Conservation (phyloP, 2,797 vertebrate species). For the Hirundo rustica region DNA sequence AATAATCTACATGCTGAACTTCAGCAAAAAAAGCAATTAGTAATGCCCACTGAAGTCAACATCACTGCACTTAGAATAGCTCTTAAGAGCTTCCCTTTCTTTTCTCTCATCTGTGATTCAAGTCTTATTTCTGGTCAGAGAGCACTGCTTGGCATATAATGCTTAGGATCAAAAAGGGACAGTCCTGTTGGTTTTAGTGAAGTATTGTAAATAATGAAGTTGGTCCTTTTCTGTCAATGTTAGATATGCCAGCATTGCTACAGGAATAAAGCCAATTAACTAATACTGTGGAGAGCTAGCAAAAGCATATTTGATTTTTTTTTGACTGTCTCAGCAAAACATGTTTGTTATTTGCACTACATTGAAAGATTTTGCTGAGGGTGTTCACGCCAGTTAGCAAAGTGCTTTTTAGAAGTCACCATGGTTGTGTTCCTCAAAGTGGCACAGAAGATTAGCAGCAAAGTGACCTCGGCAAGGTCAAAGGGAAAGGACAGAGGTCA, state of each 20-base stretch:
- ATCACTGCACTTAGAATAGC: neutral
- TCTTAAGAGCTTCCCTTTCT: neutral
- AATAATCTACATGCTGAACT: neutral
- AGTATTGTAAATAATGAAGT: neutral
- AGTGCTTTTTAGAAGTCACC: conserved; percentile 22
- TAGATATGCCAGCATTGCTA: neutral
- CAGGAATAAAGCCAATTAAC: conserved; percentile 19
- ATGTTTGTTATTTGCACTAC: neutral
- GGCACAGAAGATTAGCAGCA: neutral
- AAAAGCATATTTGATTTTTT: neutral
- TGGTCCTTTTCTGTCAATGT: neutral
- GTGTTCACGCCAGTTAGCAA: neutral
- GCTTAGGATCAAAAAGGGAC: neutral
- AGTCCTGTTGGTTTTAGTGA: neutral
- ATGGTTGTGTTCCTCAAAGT: neutral
- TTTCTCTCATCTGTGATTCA: neutral
- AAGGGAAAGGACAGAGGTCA: neutral
- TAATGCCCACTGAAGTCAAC: neutral
- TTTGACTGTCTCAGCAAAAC: neutral
- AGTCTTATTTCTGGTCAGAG: neutral
- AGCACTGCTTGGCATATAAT: neutral
- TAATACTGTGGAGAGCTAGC: neutral
- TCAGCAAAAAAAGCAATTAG: neutral
- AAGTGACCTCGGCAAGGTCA: neutral
- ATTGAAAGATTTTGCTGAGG: conserved; percentile 28